Conservation (phyloP, 2,888 invertebrate genomes). For the Chalcis sispes region DNA sequence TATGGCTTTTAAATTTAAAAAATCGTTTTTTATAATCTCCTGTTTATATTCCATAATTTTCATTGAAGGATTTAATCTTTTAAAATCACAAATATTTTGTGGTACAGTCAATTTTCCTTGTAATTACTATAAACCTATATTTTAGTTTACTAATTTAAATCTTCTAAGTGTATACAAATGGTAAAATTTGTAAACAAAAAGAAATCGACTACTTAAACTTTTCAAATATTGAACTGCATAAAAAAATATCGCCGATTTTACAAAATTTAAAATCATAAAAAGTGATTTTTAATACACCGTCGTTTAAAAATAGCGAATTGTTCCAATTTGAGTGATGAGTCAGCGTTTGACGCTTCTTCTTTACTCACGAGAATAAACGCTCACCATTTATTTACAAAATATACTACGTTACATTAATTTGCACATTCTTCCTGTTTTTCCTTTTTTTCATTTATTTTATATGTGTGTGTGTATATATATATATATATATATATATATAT, state of each 20-base stretch:
- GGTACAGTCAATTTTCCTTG: too few relatives aligned
- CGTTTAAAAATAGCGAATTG: slow-evolving; percentile 30
- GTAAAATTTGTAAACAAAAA: too few relatives aligned
- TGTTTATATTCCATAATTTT: too few relatives aligned
- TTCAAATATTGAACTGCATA: slow-evolving; percentile 27
- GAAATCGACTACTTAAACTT: too few relatives aligned
- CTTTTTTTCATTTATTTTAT: too few relatives aligned
- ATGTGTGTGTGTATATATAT: too few relatives aligned
- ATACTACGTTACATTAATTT: slow-evolving; percentile 38
- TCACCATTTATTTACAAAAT: slow-evolving; percentile 51
- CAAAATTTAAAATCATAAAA: slow-evolving; percentile 25
- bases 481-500: too few relatives aligned
- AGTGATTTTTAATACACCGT: slow-evolving; percentile 48
- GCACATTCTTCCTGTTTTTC: slow-evolving; percentile 1
- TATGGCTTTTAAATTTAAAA: slow-evolving; percentile 32
- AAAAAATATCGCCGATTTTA: slow-evolving; percentile 25
- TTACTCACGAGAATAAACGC: background rate
- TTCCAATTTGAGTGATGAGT: background rate
- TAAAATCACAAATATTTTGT: too few relatives aligned
- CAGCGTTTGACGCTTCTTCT: slow-evolving; percentile 25
- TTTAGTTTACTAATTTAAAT: too few relatives aligned
- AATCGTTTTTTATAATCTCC: slow-evolving; percentile 39
- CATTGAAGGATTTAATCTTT: too few relatives aligned
- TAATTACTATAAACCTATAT: too few relatives aligned
- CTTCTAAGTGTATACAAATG: too few relatives aligned